Evolutionary conservation across 2,113 vertebrate species (phyloP).

Genomic region (Pachycephala philippinensis): DNA sequence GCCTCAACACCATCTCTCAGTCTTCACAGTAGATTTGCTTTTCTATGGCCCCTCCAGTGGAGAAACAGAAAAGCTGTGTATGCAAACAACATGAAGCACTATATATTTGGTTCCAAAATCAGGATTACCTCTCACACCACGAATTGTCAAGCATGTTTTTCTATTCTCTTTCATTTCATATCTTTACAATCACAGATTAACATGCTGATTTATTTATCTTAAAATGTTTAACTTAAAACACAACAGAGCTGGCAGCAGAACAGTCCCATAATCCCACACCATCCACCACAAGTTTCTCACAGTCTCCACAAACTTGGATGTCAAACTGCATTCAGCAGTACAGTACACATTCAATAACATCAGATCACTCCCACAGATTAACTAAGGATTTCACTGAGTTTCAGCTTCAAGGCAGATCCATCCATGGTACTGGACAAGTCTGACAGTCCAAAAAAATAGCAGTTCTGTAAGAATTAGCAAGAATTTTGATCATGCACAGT

Average conservation of each 20-base stretch:
- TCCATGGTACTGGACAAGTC: neutral
- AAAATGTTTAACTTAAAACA: neutral
- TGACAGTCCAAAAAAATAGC: neutral
- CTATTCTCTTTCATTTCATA: neutral
- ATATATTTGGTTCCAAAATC: neutral
- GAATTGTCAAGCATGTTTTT: neutral
- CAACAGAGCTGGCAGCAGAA: constrained; percentile 20
- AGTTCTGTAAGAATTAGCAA: neutral
- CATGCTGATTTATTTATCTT: constrained; percentile 34
- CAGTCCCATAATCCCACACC: neutral
- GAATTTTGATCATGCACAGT: neutral
- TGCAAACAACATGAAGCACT: neutral
- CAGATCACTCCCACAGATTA: neutral
- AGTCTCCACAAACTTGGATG: neutral
- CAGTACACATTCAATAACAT: neutral
- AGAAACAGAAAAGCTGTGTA: neutral
- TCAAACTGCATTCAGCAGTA: neutral
- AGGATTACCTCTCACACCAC: neutral
- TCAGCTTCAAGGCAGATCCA: neutral
- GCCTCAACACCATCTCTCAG: neutral
- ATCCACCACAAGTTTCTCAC: constrained; percentile 13
- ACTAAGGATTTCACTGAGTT: neutral
- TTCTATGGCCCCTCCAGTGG: neutral
- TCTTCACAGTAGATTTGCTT: neutral
- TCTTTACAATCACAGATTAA: constrained; percentile 28